Conservation (phyloP, 1,140 invertebrate species). For the Ceratina australensis region DNA sequence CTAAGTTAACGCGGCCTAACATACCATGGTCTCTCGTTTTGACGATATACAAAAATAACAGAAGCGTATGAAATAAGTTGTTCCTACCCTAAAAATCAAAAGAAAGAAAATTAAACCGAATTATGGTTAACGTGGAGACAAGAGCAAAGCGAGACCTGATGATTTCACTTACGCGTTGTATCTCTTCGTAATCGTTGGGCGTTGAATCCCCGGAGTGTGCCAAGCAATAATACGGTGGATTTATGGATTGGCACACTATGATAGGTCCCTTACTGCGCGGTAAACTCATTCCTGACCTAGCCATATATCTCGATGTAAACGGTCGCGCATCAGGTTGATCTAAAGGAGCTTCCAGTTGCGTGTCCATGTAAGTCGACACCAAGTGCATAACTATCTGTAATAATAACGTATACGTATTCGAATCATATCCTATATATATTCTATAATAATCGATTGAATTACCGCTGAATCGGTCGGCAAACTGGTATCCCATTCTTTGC, state of each 20-base stretch:
- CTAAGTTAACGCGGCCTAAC: constrained; percentile 88
- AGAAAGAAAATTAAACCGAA: neutral
- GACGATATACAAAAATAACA: constrained; percentile 89
- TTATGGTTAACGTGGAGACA: neutral
- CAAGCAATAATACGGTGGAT: constrained; percentile 88
- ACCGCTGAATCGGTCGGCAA: constrained; percentile 90
- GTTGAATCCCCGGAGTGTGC: constrained; percentile 82
- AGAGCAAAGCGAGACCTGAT: neutral
- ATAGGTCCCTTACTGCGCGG: constrained; percentile 78
- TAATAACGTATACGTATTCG: neutral
- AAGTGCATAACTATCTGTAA: constrained; percentile 90
- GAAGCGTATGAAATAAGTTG: constrained; percentile 89
- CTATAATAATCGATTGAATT: constrained; percentile 43
- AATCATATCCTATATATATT: neutral
- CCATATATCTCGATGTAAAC: constrained; percentile 82
- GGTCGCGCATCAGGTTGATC: constrained; percentile 87
- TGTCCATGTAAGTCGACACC: constrained; percentile 90
- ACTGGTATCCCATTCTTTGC: constrained; percentile 88
- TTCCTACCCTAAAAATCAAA: constrained; percentile 85
- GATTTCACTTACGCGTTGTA: constrained; percentile 81
- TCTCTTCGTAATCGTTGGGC: constrained; percentile 77
- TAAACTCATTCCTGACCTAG: constrained; percentile 69
- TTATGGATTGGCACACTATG: constrained; percentile 82
- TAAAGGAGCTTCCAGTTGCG: constrained; percentile 87
- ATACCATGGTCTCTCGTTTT: constrained; percentile 88